phyloP scores from a whole-genome alignment of 2,113 vertebrate species.

The Pseudopipra pipra region DNA sequence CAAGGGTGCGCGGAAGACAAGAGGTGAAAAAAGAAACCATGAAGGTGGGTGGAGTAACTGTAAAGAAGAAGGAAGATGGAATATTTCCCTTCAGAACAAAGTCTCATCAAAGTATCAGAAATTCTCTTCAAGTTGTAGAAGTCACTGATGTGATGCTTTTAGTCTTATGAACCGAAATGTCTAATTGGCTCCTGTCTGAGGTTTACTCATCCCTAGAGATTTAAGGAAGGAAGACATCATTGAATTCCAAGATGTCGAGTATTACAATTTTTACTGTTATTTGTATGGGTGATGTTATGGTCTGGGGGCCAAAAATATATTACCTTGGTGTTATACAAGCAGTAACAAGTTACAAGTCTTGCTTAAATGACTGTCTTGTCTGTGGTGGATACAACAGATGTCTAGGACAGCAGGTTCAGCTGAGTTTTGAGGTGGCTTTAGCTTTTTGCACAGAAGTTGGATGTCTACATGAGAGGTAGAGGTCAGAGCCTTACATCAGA shows the following conservation, averaged over 20 bases:
- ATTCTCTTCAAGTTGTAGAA: background rate
- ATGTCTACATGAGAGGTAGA: background rate
- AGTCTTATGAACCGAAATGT: background rate
- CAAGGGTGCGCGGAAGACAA: background rate
- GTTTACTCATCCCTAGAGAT: background rate
- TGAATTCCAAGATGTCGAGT: background rate
- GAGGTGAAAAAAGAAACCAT: background rate
- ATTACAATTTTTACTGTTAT: background rate
- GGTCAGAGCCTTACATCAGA: background rate
- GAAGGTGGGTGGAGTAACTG: background rate
- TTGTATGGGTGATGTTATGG: background rate
- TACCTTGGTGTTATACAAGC: background rate
- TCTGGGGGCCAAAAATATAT: background rate
- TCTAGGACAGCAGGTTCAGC: background rate
- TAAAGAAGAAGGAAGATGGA: background rate
- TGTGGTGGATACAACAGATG: background rate
- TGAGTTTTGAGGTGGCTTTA: background rate
- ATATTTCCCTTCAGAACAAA: background rate
- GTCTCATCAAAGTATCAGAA: background rate
- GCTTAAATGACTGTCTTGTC: background rate
- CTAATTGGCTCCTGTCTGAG: background rate
- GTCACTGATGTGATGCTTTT: background rate
- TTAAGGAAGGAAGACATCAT: background rate
- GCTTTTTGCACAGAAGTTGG: background rate
- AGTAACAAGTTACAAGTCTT: background rate